These are phyloP conservation scores for Polydrusus tereticollis DNA, from an alignment of 2,888 invertebrate genomes.

Conservation along the genomic window DNA sequence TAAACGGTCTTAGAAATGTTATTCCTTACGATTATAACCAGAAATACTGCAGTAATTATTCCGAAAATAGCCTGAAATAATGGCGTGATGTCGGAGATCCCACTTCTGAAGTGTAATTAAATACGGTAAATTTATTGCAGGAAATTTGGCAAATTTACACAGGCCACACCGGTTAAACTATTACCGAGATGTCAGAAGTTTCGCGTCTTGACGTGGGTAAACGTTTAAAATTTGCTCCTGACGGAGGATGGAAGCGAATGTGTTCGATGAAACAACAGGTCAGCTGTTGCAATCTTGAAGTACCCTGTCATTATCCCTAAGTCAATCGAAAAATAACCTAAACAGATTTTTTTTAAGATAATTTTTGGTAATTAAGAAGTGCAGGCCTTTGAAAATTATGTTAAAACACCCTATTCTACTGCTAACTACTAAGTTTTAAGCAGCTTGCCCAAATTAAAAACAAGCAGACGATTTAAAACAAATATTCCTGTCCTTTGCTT, in stretches of 20 bases:
- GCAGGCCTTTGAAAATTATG: too few relatives aligned
- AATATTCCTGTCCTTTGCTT: too few relatives aligned
- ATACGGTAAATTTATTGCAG: slow-evolving; percentile 19
- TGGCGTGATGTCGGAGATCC: slow-evolving; percentile 21
- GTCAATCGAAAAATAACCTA: too few relatives aligned
- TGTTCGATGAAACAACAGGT: slow-evolving; percentile 7
- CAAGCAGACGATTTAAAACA: too few relatives aligned
- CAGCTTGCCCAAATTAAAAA: too few relatives aligned
- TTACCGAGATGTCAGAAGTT: slow-evolving; percentile 18
- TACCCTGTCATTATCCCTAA: too few relatives aligned
- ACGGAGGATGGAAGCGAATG: background rate
- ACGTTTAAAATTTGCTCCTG: slow-evolving; percentile 5
- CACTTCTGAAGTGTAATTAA: slow-evolving; percentile 21
- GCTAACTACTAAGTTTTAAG: too few relatives aligned
- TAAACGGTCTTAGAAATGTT: slow-evolving; percentile 12
- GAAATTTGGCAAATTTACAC: slow-evolving; percentile 18
- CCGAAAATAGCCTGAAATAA: slow-evolving; percentile 14
- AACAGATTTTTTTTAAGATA: too few relatives aligned
- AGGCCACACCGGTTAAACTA: slow-evolving; percentile 19
- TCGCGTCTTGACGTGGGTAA: slow-evolving; percentile 12
- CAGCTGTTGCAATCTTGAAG: background rate
- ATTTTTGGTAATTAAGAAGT: too few relatives aligned
- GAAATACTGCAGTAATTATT: slow-evolving; percentile 22
- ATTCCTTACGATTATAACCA: slow-evolving; percentile 4
- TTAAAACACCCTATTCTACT: too few relatives aligned